These are phyloP conservation scores for Ornithorhynchus anatinus DNA, from an alignment of 2,113 vertebrate genomes.

Conservation along the genomic window DNA sequence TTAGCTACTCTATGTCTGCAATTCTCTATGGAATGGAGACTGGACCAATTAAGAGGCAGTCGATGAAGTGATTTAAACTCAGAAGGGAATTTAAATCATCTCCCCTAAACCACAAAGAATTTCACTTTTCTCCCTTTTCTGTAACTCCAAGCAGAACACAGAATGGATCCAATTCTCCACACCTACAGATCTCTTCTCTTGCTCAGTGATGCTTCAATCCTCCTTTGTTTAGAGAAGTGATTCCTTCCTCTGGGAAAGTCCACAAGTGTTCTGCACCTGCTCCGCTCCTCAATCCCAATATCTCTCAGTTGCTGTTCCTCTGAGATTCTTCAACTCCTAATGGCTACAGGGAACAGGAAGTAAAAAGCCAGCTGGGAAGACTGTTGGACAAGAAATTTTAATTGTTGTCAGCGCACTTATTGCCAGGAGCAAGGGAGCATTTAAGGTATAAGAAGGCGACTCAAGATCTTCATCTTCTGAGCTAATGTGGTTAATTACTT, in stretches of 20 bases:
- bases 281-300: neutral
- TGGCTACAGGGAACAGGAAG: conserved; percentile 38
- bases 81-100: no score
- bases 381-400: conserved; percentile 60
- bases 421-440: conserved; percentile 49
- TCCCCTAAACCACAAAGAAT: no score
- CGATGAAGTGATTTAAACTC: no score
- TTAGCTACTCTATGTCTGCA: no score
- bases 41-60: no score
- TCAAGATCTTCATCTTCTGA: no score
- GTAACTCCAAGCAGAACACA: no score
- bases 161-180: no score
- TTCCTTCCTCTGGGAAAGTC: neutral
- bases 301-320: conserved; percentile 43
- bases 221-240: neutral
- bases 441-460: no score
- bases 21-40: no score
- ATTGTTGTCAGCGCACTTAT: conserved; percentile 56
- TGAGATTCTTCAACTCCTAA: neutral
- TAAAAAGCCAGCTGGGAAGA: conserved; percentile 64
- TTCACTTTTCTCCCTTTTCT: no score
- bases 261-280: conserved; percentile 64
- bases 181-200: neutral
- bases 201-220: neutral
- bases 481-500: no score